These are phyloP conservation scores for Zalophus californianus DNA, from an alignment of 2,797 vertebrate species.

Conservation along the genomic window DNA sequence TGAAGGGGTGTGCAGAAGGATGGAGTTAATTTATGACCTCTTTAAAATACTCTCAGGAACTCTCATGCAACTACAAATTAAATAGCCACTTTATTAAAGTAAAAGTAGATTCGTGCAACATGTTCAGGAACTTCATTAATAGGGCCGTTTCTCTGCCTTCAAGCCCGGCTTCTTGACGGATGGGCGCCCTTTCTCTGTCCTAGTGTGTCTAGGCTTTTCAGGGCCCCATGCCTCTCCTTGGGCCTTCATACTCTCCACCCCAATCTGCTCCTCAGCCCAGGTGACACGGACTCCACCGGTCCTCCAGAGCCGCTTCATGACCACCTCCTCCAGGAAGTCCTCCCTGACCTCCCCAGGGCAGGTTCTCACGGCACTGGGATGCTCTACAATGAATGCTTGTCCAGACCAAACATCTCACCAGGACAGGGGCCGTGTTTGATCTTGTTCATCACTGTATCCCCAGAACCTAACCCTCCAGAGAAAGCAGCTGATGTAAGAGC, in stretches of 20 bases:
- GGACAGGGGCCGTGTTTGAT: background rate
- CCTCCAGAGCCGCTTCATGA: background rate
- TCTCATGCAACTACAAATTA: conserved; percentile 75
- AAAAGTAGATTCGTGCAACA: conserved; percentile 62
- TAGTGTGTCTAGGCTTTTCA: background rate
- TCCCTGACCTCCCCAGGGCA: background rate
- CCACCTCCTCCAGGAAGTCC: conserved; percentile 16
- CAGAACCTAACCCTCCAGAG: background rate
- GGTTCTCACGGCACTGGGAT: background rate
- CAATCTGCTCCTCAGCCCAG: background rate
- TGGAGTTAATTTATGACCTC: conserved; percentile 62
- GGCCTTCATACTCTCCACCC: background rate
- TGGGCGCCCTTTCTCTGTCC: background rate
- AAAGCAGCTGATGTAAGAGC: background rate
- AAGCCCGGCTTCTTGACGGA: background rate
- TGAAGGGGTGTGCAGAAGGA: background rate
- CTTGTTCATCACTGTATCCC: background rate
- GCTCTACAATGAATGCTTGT: too few species aligned
- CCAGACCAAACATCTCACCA: background rate
- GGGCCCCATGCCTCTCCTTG: background rate
- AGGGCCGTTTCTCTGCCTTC: conserved; percentile 31
- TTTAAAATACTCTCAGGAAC: conserved; percentile 69
- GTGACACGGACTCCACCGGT: rapidly evolving
- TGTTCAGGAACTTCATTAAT: conserved; percentile 52
- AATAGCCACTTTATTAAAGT: conserved; percentile 61